Base-by-base conservation (phyloP, 2,888 invertebrate species). In the Pyralis farinalis region DNA sequence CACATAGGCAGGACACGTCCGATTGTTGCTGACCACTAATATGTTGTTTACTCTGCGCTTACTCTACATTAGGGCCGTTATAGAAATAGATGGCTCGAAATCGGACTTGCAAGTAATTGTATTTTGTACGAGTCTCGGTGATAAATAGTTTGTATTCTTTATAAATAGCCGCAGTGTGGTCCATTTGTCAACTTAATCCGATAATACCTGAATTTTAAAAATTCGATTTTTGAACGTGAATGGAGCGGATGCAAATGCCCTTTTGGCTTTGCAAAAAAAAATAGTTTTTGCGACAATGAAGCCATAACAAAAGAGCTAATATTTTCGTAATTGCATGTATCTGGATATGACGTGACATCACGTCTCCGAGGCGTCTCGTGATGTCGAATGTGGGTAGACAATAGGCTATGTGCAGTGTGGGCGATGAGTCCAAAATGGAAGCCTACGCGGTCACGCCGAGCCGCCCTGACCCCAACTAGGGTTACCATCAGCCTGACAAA, bases 41-140 rank as follows among this genome's bases (percentile, higher is more conserved):
- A 78, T 70, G 66, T 66, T 83, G 82, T 82, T 83, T 84, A 79
- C 77, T 62, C 71, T 71, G 72, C 69, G 82, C 82, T 83, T 84
- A 79, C 77, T 62, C 71, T 71, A 72, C 69, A 78, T 82, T 80
- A 79, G 67, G 57, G 60, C 53, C 53, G 55, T 56, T 55, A 66
- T 71, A 70, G 71, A 76, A 74, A 74, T 72, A 72, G 58, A 57
- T 45, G 59, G 58, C 63, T 75, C 78, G 78, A 76, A 77, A 58
- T 63, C 60, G 52, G 46, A 52, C 58, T 64, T 55, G 63, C 62
- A 54, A 63, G 58, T 53, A 48, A 46, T 40, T 43, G 49, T 43
- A 40, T 20, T 20, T 43, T 41, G 33, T 35, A 30, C 10, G 39
- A 35, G 37, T 21, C 33, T 32, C 28, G 10, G 34, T 40, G 34